Conservation (phyloP, 2,113 vertebrate genomes). For the Protobothrops mucrosquamatus region DNA sequence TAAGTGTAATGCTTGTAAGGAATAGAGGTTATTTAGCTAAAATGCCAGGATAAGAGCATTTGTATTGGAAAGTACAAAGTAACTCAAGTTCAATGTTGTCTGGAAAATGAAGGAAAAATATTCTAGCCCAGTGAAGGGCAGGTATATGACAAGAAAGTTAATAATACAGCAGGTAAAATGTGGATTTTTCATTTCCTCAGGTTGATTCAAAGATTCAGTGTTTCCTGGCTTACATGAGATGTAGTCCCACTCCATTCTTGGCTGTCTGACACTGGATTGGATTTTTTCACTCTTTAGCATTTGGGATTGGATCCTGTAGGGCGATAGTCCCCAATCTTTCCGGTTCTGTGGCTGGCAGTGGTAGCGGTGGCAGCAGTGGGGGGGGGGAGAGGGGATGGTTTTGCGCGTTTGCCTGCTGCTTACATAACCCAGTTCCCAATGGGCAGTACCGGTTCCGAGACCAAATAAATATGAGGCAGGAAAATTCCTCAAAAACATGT, state of each 20-base stretch:
- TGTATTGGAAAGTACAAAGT: neutral
- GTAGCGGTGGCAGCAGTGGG: neutral
- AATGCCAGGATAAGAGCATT: neutral
- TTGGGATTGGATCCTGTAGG: neutral
- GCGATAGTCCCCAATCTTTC: neutral
- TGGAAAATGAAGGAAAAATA: neutral
- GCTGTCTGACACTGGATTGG: neutral
- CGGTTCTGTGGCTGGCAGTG: neutral
- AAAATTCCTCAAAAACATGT: too few relatives aligned
- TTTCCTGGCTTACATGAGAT: neutral
- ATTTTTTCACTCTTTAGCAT: neutral
- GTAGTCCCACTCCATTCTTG: neutral
- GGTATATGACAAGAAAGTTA: neutral
- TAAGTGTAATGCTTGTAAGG: neutral
- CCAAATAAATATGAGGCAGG: too few relatives aligned
- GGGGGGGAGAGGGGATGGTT: neutral
- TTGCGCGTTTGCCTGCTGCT: neutral
- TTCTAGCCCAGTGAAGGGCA: neutral
- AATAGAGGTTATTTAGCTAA: neutral
- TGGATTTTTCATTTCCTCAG: neutral
- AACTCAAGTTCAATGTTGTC: neutral
- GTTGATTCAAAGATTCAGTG: neutral
- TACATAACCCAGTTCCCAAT: neutral
- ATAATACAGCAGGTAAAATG: neutral
- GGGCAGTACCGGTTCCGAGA: neutral